A percentile compares a stretch with the other conserved stretches of the same genome.
Conservation (phyloP, 2,113 vertebrate species). For the Connochaetes taurinus region DNA sequence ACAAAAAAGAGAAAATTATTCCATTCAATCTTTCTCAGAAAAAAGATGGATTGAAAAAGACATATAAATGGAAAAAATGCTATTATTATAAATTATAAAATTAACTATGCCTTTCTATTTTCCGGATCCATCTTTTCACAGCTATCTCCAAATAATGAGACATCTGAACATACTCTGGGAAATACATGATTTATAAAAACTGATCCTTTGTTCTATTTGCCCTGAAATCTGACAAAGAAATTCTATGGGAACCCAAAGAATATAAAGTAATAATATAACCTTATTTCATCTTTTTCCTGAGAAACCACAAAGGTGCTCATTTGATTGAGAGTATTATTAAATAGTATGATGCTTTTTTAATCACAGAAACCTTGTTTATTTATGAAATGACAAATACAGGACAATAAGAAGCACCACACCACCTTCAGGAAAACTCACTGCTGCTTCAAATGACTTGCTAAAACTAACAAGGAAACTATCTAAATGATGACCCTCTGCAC, state of each 20-base stretch:
- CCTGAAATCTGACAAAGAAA: constrained; percentile 11
- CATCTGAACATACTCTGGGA: not conserved
- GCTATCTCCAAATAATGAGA: not conserved
- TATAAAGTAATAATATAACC: not conserved
- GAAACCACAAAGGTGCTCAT: not conserved
- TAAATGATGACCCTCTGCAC: too few species aligned
- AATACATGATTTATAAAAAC: not conserved
- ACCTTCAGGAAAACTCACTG: not conserved
- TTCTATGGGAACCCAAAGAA: not conserved
- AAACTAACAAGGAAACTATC: not conserved
- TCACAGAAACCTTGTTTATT: not conserved
- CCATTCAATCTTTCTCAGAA: constrained; percentile 3
- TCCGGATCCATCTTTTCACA: not conserved
- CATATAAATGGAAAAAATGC: not conserved
- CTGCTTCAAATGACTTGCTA: not conserved
- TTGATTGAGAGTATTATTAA: not conserved
- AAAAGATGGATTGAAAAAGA: not conserved
- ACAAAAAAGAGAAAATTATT: constrained; percentile 21
- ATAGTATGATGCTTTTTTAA: not conserved
- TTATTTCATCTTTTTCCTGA: not conserved
- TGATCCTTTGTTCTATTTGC: not conserved
- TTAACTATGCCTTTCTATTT: not conserved
- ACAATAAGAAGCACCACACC: not conserved
- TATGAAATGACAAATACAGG: not conserved
- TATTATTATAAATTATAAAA: constrained; percentile 25